phyloP scores from a whole-genome alignment of 2,113 vertebrate species.

The Sander lucioperca region DNA sequence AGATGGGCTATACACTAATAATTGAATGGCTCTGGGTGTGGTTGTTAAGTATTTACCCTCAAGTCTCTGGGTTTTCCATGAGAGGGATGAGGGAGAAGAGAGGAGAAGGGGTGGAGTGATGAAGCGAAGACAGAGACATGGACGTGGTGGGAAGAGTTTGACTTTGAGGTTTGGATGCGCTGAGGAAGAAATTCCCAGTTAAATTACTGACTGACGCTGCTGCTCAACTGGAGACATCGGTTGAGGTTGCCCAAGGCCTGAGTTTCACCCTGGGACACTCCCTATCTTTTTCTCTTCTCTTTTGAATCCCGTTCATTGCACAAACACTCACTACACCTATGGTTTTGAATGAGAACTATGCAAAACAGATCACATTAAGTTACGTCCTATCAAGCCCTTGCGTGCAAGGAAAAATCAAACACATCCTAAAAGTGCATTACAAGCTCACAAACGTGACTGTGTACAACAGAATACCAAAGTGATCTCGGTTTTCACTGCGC shows the following conservation, averaged over 20 bases:
- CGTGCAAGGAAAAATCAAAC: slow-evolving; percentile 28
- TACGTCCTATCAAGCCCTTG: neutral
- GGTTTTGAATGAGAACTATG: slow-evolving; percentile 13
- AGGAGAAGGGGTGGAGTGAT: slow-evolving; percentile 54
- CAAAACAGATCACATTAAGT: slow-evolving; percentile 18
- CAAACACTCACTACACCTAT: neutral
- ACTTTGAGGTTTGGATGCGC: slow-evolving; percentile 82
- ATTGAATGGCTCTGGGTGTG: slow-evolving; percentile 70
- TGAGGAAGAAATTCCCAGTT: slow-evolving; percentile 76
- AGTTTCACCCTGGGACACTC: slow-evolving; percentile 71
- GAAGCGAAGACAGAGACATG: slow-evolving; percentile 73
- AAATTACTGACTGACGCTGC: slow-evolving; percentile 80
- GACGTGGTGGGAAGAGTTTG: slow-evolving; percentile 70
- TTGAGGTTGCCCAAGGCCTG: slow-evolving; percentile 73
- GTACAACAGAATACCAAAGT: slow-evolving; percentile 39
- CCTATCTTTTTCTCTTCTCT: slow-evolving; percentile 49
- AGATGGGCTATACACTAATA: slow-evolving; percentile 48
- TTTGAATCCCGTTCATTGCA: slow-evolving; percentile 11
- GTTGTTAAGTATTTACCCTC: slow-evolving; percentile 67
- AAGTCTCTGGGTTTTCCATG: slow-evolving; percentile 69
- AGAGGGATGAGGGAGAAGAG: slow-evolving; percentile 54
- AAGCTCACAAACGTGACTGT: slow-evolving; percentile 20
- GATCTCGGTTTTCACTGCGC: slow-evolving; percentile 27
- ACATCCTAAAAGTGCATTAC: slow-evolving; percentile 12
- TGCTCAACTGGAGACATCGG: slow-evolving; percentile 72